These are phyloP conservation scores for Brachionus plicatilis DNA, from an alignment of 1,140 invertebrate species.

Conservation along the genomic window DNA sequence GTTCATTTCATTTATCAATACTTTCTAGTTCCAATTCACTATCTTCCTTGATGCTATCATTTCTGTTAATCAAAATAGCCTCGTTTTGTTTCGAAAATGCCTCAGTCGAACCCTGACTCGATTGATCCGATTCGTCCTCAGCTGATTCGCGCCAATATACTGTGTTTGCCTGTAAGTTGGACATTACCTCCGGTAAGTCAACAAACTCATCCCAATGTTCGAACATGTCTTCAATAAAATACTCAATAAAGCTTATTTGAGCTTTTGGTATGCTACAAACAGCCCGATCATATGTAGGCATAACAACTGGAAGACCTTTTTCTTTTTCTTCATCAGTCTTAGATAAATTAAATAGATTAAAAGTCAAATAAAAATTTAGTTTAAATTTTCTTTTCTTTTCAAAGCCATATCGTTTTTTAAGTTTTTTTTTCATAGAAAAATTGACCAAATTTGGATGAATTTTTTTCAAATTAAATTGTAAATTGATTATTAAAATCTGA, in stretches of 20 bases:
- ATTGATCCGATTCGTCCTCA: neutral
- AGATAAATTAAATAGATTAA: neutral
- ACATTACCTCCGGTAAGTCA: constrained; percentile 19
- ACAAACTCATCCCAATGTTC: constrained; percentile 74
- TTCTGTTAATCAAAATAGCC: neutral
- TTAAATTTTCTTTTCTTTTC: too few relatives aligned
- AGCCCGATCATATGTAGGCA: constrained; percentile 88
- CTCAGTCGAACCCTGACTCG: neutral
- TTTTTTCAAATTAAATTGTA: too few relatives aligned
- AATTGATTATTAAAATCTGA: too few relatives aligned
- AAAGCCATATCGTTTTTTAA: too few relatives aligned
- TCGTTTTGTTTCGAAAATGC: neutral
- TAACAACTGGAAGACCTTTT: constrained; percentile 77
- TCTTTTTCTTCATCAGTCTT: constrained; percentile 86
- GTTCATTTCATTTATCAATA: neutral
- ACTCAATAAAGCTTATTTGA: constrained; percentile 92
- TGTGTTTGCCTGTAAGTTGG: constrained; percentile 27
- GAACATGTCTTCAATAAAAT: constrained; percentile 93
- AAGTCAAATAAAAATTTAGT: constrained; percentile 41
- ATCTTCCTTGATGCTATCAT: constrained; percentile 17
- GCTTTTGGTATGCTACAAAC: constrained; percentile 90
- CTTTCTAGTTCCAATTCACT: neutral
- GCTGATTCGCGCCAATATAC: constrained; percentile 27
- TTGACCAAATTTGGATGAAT: too few relatives aligned
- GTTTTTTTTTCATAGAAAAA: too few relatives aligned